Conservation (phyloP, 1,140 invertebrate genomes). For the Macrostomum lignano region DNA sequence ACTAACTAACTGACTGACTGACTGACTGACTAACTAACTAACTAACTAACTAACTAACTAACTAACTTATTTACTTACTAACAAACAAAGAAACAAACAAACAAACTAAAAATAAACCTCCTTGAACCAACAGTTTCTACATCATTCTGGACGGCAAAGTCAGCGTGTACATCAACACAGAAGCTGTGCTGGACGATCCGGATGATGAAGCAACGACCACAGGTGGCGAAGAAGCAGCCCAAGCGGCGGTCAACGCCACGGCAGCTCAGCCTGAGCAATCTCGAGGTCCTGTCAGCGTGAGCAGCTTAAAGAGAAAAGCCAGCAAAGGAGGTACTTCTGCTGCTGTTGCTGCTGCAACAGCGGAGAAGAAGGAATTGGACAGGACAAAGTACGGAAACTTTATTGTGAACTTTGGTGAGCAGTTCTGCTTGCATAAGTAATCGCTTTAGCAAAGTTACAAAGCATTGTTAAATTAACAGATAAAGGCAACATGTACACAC, state of each 20-base stretch:
- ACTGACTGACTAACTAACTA: too few relatives aligned
- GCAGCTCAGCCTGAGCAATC: too few relatives aligned
- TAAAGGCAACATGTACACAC: too few relatives aligned
- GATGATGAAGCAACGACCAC: conserved; percentile 3
- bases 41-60: neutral
- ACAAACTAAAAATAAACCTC: neutral
- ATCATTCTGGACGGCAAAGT: conserved; percentile 11
- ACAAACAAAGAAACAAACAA: neutral
- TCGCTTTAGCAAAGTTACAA: too few relatives aligned
- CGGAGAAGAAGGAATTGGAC: conserved; percentile 8
- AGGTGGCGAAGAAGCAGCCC: conserved; percentile 7
- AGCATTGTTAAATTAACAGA: too few relatives aligned
- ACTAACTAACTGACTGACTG: too few relatives aligned
- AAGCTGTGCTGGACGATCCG: conserved; percentile 9
- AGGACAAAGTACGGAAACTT: conserved; percentile 9
- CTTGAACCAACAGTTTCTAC: conserved; percentile 11
- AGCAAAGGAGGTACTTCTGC: too few relatives aligned
- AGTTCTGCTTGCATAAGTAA: too few relatives aligned
- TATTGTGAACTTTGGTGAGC: conserved; percentile 8
- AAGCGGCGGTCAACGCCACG: too few relatives aligned
- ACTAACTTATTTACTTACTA: neutral
- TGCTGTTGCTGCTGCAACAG: conserved; percentile 2
- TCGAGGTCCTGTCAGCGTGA: too few relatives aligned
- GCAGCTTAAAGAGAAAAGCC: too few relatives aligned
- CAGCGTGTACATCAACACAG: conserved; percentile 11